A percentile compares a stretch with the other conserved stretches of the same genome.
Conservation (phyloP, 92 coral and sea anemone species). For the Palythoa heliodiscus region DNA sequence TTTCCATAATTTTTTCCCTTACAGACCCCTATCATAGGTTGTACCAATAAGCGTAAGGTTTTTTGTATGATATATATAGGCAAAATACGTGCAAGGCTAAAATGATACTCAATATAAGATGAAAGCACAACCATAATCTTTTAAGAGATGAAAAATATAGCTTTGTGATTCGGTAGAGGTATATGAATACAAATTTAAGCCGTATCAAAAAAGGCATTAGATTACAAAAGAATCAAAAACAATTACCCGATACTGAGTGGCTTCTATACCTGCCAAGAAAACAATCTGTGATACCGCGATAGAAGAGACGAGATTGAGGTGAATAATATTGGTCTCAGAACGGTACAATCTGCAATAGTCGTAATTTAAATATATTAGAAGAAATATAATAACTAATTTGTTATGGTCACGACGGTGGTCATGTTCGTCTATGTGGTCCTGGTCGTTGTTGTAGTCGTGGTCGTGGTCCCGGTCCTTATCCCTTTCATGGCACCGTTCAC, state of each 20-base stretch:
- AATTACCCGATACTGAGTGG: constrained; percentile 74
- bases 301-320: constrained; percentile 83
- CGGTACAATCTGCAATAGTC: constrained; percentile 56
- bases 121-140: too few species aligned
- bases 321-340: constrained; percentile 84
- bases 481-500: too few species aligned
- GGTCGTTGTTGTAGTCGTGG: neutral
- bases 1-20: too few species aligned
- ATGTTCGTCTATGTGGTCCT: neutral
- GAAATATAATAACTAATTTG: neutral
- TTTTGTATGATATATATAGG: too few species aligned
- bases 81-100: too few species aligned
- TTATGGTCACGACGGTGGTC: neutral
- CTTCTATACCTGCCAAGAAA: constrained; percentile 83
- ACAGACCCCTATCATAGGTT: too few species aligned
- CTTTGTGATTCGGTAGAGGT: too few species aligned
- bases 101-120: too few species aligned
- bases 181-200: neutral
- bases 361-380: neutral
- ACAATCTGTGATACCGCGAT: constrained; percentile 82
- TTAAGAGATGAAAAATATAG: too few species aligned
- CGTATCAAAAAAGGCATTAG: neutral
- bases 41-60: too few species aligned
- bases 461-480: neutral
- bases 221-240: neutral